Conservation (phyloP, 2,113 vertebrate species). For the Nanorana parkeri region DNA sequence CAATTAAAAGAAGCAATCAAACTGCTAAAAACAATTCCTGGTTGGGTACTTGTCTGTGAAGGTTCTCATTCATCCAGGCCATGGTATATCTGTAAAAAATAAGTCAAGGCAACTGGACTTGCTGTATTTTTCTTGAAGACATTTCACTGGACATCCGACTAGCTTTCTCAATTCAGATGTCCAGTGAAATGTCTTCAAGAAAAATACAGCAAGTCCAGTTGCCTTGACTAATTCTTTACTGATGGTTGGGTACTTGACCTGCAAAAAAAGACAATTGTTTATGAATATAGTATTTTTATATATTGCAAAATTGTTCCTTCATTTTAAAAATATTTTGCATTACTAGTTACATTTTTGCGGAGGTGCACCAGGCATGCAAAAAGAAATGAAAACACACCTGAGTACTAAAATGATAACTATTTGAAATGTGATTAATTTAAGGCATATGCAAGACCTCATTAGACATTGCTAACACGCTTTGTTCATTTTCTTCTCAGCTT, state of each 20-base stretch:
- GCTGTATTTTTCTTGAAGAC: no score
- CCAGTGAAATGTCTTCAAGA: no score
- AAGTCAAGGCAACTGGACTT: no score
- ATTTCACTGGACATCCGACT: no score
- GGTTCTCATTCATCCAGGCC: no score
- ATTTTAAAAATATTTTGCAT: neutral
- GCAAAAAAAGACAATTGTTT: neutral
- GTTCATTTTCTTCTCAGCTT: conserved; percentile 33
- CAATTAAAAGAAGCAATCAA: neutral
- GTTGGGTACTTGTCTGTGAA: neutral
- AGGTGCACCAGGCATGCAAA: neutral
- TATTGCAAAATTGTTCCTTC: neutral
- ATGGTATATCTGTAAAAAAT: no score
- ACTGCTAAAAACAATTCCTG: neutral
- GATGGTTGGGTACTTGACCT: neutral
- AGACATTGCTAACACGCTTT: neutral
- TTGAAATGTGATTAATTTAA: conserved; percentile 10
- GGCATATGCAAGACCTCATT: conserved; percentile 2
- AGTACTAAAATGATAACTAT: neutral
- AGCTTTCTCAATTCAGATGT: no score
- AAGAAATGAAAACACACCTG: neutral
- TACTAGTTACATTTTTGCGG: neutral
- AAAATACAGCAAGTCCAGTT: no score
- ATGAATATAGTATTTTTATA: neutral
- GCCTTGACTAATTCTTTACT: no score